Evolutionary conservation across 2,797 vertebrate genomes (phyloP).

Genomic region (Nothura maculosa): DNA sequence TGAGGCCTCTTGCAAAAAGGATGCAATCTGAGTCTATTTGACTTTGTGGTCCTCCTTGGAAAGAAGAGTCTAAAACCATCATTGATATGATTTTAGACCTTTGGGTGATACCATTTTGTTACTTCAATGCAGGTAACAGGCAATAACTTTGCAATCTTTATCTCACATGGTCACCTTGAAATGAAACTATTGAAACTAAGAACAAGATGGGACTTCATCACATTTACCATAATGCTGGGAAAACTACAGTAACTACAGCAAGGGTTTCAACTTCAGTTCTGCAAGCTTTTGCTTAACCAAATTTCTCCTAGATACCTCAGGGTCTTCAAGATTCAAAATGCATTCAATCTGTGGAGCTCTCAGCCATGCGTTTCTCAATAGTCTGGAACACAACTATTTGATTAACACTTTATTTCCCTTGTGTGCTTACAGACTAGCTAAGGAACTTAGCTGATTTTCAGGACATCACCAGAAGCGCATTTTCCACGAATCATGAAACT

Average conservation of each 20-base stretch:
- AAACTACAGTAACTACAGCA: not conserved
- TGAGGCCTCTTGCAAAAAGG: not conserved
- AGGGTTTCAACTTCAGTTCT: not conserved
- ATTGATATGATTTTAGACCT: not conserved
- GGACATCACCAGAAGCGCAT: not conserved
- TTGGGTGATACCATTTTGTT: not conserved
- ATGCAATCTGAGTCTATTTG: not conserved
- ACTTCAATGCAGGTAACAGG: not conserved
- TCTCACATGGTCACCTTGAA: not conserved
- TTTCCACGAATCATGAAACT: not conserved
- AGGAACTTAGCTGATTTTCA: not conserved
- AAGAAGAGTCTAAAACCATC: not conserved
- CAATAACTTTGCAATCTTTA: not conserved
- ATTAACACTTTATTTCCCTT: not conserved
- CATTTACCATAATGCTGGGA: not conserved
- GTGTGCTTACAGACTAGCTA: not conserved
- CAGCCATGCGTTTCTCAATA: not conserved
- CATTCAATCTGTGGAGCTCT: not conserved
- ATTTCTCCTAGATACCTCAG: accelerated
- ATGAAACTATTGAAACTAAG: not conserved
- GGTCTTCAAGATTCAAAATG: not conserved
- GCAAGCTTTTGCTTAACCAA: not conserved
- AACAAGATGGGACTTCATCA: not conserved
- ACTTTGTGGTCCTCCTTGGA: not conserved
- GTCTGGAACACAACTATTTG: not conserved